These are phyloP conservation scores for Petroica traversi DNA, from an alignment of 2,113 vertebrate genomes.

Conservation along the genomic window DNA sequence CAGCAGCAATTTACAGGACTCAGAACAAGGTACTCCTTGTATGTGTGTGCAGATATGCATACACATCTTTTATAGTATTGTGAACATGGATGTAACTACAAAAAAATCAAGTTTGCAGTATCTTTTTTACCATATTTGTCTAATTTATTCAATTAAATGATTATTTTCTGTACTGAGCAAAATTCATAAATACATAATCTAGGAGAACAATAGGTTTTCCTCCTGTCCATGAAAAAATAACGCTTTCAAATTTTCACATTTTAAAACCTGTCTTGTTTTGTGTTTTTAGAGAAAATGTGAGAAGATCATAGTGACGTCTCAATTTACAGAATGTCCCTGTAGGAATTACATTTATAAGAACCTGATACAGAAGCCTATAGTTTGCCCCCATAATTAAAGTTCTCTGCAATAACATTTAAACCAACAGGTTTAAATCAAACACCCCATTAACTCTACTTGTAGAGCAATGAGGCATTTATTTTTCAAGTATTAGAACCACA, in stretches of 20 bases:
- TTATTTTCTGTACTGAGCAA: constrained; percentile 68
- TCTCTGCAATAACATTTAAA: constrained; percentile 77
- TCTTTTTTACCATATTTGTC: constrained; percentile 56
- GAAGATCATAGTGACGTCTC: constrained; percentile 51
- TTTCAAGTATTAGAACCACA: constrained; percentile 87
- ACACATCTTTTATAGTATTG: not conserved
- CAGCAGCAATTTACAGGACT: constrained; percentile 79
- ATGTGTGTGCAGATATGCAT: not conserved
- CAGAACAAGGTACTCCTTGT: constrained; percentile 15
- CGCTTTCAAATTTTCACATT: constrained; percentile 65
- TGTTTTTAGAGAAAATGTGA: constrained; percentile 68
- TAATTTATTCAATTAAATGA: constrained; percentile 69
- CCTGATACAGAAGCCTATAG: constrained; percentile 75
- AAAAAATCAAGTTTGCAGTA: constrained; percentile 43
- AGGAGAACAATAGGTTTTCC: constrained; percentile 70
- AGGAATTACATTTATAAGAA: constrained; percentile 75
- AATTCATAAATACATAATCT: constrained; percentile 78
- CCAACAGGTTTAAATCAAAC: constrained; percentile 77
- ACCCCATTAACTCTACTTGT: constrained; percentile 72
- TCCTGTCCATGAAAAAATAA: constrained; percentile 78
- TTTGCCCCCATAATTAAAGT: constrained; percentile 76
- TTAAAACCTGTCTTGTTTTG: constrained; percentile 63
- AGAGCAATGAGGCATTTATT: constrained; percentile 76
- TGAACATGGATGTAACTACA: not conserved
- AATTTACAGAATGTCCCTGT: constrained; percentile 70